phyloP scores from a whole-genome alignment of 2,888 invertebrate species.

The Volucella inflata region DNA sequence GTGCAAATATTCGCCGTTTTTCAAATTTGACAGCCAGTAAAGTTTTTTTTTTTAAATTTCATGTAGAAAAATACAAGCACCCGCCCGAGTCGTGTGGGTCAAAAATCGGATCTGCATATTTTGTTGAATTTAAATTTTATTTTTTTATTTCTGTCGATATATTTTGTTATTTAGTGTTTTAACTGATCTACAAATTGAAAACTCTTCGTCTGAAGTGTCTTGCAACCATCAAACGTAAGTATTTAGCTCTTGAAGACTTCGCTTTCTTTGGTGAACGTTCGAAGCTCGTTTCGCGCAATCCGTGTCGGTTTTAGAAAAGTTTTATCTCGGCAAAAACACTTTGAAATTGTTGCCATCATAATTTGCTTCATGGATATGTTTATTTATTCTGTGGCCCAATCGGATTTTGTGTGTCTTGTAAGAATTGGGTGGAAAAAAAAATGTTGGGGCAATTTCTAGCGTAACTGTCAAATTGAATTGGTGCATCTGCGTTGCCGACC shows the following conservation, averaged over 20 bases:
- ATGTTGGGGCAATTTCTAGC: constrained; percentile 2
- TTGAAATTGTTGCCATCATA: neutral
- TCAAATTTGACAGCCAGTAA: constrained; percentile 73
- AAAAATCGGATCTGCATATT: constrained; percentile 13
- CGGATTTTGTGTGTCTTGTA: neutral
- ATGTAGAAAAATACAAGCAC: constrained; percentile 59
- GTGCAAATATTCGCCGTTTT: constrained; percentile 42
- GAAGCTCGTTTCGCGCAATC: no score
- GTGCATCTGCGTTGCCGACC: constrained; percentile 36
- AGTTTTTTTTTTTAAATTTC: constrained; percentile 40
- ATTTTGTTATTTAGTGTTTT: constrained; percentile 63
- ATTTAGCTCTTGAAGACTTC: neutral
- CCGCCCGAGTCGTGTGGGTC: constrained; percentile 33
- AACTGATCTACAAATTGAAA: constrained; percentile 1
- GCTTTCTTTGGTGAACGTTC: neutral
- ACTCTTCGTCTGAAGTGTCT: neutral
- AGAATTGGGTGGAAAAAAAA: neutral
- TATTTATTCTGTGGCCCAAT: neutral
- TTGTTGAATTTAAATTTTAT: constrained; percentile 16
- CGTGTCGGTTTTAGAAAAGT: no score
- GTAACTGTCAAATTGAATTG: constrained; percentile 70
- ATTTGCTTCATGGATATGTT: no score
- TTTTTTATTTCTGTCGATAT: constrained; percentile 36
- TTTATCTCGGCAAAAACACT: no score
- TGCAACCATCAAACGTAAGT: constrained; percentile 34